Base-by-base conservation (phyloP, 2,113 vertebrate species). In the Alaudala cheleensis region DNA sequence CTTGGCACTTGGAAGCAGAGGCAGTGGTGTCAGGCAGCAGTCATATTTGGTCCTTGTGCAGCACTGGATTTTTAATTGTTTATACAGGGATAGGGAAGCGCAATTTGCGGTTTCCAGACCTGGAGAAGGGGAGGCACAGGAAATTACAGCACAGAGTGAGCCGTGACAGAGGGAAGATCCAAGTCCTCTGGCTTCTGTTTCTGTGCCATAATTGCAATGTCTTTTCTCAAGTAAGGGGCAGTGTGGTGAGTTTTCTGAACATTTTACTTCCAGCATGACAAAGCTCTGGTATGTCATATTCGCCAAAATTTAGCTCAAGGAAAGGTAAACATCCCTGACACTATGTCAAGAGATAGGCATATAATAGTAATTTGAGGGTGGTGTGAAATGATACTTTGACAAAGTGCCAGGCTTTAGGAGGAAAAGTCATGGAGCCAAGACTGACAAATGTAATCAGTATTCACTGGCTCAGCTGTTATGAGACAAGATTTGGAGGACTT, bases 401-500 rank as follows among this genome's bases (percentile, higher is more conserved):
- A 88, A 67, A 86, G 60, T 86, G 92, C 93, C 94, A 95, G 72
- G 71, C 72, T 73, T 78, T 57, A 90, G 86, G 67, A 95, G 74
- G 84, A 95, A 88, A 92, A 94, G 79, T 81, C 79, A 53, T 64
- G 56, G 78, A 94, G 93, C 93, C 94, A 96, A 92, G 90, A 90
- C 60, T 86, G 92, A 95, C 92, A 92, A 90, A 95, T 91, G 60
- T 84, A 78, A 94, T 96, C 93, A 92, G 79, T 87, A 78, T 96
- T 96, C 93, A 90, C 90, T 90, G 93, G 93, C 93, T 96, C 94
- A 97, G 94, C 96, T 97, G 95, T 95, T 95, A 74, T 1, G 5
- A 93, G 90, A 77, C 76, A 76, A 95, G 78, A 94, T 90, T 95
- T 95, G 93, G 67, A 95, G 71, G 94, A 93, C 90, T 96, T 96